These are phyloP conservation scores for Drosophila fungiperda DNA, from an alignment of 2,888 invertebrate species.

Conservation along the genomic window DNA sequence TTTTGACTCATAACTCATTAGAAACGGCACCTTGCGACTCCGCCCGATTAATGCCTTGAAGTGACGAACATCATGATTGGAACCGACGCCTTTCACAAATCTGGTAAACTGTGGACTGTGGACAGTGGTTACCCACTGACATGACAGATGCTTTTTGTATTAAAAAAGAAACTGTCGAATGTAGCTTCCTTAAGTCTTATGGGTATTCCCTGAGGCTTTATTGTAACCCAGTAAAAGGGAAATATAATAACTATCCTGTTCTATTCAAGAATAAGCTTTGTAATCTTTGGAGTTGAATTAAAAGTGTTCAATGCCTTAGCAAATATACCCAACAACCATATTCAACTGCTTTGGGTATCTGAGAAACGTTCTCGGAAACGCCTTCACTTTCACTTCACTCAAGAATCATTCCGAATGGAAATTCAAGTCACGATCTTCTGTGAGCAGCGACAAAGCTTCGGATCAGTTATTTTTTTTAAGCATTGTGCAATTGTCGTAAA, in stretches of 20 bases:
- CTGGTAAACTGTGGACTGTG: background rate
- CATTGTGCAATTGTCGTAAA: conserved; percentile 28
- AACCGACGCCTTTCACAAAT: conserved; percentile 47
- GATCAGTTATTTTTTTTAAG: conserved; percentile 23
- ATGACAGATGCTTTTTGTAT: background rate
- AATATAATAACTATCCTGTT: too few relatives aligned
- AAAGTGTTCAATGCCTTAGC: background rate
- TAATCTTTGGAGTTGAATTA: background rate
- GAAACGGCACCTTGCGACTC: conserved; percentile 18
- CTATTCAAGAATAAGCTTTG: background rate
- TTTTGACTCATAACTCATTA: conserved; percentile 47
- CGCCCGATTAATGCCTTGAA: conserved; percentile 42
- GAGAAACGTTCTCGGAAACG: conserved; percentile 12
- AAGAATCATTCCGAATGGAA: conserved; percentile 39
- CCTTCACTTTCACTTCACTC: conserved; percentile 57
- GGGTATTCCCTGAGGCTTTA: background rate
- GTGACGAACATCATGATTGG: conserved; percentile 16
- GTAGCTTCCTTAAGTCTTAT: background rate
- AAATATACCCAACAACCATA: background rate
- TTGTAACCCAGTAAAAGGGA: background rate
- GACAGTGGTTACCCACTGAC: too few relatives aligned
- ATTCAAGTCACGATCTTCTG: conserved; percentile 59
- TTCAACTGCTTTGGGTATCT: background rate
- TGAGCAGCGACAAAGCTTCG: background rate
- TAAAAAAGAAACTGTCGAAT: background rate